Base-by-base conservation (phyloP, 2,888 invertebrate species). In the Pyrocoelia pectoralis region DNA sequence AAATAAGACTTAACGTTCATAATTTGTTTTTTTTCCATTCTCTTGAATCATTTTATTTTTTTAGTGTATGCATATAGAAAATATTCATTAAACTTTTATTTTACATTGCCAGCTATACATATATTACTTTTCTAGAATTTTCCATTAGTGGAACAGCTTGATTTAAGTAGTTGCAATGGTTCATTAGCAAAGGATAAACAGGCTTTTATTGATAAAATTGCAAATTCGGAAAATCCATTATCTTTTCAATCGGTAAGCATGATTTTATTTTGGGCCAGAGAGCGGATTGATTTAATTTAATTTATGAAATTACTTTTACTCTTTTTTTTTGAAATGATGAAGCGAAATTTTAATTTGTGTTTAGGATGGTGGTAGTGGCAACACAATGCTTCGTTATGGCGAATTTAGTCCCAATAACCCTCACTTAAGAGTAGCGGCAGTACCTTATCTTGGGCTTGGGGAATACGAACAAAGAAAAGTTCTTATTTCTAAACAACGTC, bases 361-460 rank as follows among this genome's bases (percentile, higher is more conserved):
- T 12, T 70, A 79, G 79, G 74, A 79, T 77, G 71, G 67, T 55
- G 75, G 73, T 67, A 74, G 70, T 61, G 73, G 69, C 52, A 52
- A 71, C 72, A 72, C 73, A 61, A 87, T 87, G 87, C 77, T 87
- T 76, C 86, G 85, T 57, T 85, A 85, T 52, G 87, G 87, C 53
- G 87, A 87, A 72, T 87, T 83, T 71, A 87, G 87, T n/a, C 87
- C 87, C 1, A 87, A 87, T 79, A 86, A 87, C 78, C 86, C 86
- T 12, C 79, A 85, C 65, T 73, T 85, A 17, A 82, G 85, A 55
- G 82, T 78, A 61, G 76, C 80, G 63, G 76, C 86, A 71, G 86
- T 86, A 71, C 86, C 83, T 0, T 81, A 87, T 65, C 78, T 85
- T 43, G 87, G 86, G 0, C 80, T 87, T 17, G 87, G 87, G 8